A percentile compares a stretch with the other conserved stretches of the same genome.
Evolutionary conservation across 2,113 vertebrate genomes (phyloP).

Genomic region (Aptenodytes forsteri): DNA sequence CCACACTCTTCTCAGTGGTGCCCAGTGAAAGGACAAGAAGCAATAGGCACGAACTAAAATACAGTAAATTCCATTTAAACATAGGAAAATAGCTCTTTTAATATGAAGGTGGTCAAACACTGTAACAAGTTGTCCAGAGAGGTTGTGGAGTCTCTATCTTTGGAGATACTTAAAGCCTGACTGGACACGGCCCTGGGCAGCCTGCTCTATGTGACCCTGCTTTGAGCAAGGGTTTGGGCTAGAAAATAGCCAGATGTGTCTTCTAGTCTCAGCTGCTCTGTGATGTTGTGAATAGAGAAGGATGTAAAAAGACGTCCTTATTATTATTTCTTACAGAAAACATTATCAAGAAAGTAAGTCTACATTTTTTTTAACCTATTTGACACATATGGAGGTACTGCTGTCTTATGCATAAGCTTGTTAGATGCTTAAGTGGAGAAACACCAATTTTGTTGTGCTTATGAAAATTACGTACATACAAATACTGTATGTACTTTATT

Average conservation of each 20-base stretch:
- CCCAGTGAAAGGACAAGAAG: neutral
- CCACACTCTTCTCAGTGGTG: neutral
- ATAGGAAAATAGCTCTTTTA: neutral
- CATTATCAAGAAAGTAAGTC: neutral
- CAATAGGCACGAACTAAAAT: neutral
- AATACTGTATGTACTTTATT: neutral
- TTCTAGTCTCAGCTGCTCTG: neutral
- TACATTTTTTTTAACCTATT: neutral
- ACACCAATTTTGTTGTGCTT: neutral
- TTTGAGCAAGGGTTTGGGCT: neutral
- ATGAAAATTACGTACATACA: neutral
- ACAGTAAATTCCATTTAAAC: neutral
- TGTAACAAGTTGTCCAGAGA: neutral
- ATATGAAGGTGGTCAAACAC: neutral
- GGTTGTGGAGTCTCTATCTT: neutral
- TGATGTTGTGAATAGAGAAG: neutral
- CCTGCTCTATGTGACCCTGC: neutral
- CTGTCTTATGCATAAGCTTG: neutral
- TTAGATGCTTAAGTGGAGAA: neutral
- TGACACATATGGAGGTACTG: neutral
- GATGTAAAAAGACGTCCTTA: neutral
- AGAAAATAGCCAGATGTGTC: neutral
- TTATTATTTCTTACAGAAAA: neutral
- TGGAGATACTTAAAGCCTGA: neutral
- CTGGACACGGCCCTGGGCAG: neutral